phyloP scores from a whole-genome alignment of 1,140 invertebrate species.

The Sycobia sp. region DNA sequence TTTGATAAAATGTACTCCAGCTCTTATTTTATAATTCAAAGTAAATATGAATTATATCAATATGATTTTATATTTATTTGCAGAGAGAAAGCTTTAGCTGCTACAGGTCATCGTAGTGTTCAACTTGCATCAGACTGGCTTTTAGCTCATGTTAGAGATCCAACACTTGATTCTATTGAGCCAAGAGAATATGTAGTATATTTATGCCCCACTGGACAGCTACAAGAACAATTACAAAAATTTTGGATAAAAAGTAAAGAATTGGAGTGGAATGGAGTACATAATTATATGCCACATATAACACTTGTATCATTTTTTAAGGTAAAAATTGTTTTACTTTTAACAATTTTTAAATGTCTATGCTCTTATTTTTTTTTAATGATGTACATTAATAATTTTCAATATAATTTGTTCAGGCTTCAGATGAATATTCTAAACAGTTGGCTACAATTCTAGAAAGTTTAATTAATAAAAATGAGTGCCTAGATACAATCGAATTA shows the following conservation, averaged over 20 bases:
- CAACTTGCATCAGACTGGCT: slow-evolving; percentile 90
- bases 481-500: slow-evolving; percentile 69
- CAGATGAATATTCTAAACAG: slow-evolving; percentile 73
- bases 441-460: slow-evolving; percentile 70
- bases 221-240: slow-evolving; percentile 72
- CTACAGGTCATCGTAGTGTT: slow-evolving; percentile 84
- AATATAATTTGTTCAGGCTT: slow-evolving; percentile 63
- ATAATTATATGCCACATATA: slow-evolving; percentile 87
- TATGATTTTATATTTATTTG: slow-evolving; percentile 18
- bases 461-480: slow-evolving; percentile 71
- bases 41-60: too few species aligned
- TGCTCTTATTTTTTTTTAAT: not conserved
- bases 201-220: slow-evolving; percentile 78
- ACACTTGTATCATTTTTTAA: slow-evolving; percentile 88
- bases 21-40: too few species aligned
- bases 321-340: slow-evolving; percentile 60
- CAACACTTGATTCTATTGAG: slow-evolving; percentile 73
- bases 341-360: not conserved
- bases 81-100: slow-evolving; percentile 86
- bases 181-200: slow-evolving; percentile 86
- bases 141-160: slow-evolving; percentile 84
- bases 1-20: too few species aligned
- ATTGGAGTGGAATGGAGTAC: slow-evolving; percentile 84
- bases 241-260: slow-evolving; percentile 82
- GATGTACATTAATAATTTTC: not conserved